Conservation (phyloP, 1,140 invertebrate genomes). For the honey bee (Apis mellifera) region DNA sequence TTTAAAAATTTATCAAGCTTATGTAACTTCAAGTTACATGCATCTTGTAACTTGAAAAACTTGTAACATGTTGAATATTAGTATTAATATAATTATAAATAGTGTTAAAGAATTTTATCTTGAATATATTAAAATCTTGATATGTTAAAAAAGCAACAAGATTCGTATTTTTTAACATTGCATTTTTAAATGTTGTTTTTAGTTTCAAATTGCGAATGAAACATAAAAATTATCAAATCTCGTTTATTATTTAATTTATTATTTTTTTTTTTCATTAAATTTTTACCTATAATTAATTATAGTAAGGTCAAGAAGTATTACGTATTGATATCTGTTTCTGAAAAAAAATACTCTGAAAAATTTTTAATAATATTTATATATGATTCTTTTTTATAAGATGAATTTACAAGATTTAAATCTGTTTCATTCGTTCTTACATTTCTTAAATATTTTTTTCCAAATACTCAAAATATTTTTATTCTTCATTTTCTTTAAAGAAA, state of each 20-base stretch:
- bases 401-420: too few relatives aligned
- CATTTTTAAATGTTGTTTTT: background rate
- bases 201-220: background rate
- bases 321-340: background rate
- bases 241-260: background rate
- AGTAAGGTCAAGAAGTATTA: background rate
- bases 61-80: background rate
- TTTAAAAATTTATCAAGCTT: slow-evolving; percentile 6
- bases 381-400: too few relatives aligned
- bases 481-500: background rate
- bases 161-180: background rate
- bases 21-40: background rate
- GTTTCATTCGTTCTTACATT: too few relatives aligned
- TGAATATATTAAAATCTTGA: background rate
- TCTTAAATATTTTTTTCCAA: too few relatives aligned
- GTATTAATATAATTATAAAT: too few relatives aligned
- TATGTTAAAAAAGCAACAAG: background rate
- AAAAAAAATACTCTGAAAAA: too few relatives aligned
- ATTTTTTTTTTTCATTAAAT: background rate
- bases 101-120: background rate
- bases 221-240: background rate
- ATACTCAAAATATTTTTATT: too few relatives aligned
- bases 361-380: too few relatives aligned
- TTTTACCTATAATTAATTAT: too few relatives aligned
- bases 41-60: too few relatives aligned